Evolutionary conservation across 2,888 invertebrate genomes (phyloP).

Genomic region (Papilio gigon): DNA sequence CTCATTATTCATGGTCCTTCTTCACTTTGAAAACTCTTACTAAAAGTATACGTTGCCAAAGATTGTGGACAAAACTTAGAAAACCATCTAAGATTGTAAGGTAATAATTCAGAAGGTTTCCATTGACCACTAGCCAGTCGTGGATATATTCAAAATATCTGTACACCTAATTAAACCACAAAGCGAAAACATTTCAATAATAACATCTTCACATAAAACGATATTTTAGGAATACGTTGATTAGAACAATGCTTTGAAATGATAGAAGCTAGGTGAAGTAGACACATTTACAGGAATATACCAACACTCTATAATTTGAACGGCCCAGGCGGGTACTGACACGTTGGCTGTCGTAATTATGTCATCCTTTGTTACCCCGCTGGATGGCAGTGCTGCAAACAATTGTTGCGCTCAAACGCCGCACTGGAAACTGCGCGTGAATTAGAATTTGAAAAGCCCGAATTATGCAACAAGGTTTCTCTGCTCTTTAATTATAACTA

Average conservation of each 20-base stretch:
- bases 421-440: slow-evolving; percentile 33
- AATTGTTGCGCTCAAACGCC: slow-evolving; percentile 39
- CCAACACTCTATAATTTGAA: slow-evolving; percentile 29
- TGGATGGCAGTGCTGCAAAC: slow-evolving; percentile 39
- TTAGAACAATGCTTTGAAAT: background rate
- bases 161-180: background rate
- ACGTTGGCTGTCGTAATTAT: slow-evolving; percentile 39
- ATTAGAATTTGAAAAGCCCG: slow-evolving; percentile 40
- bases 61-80: too few species aligned
- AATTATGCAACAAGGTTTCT: slow-evolving; percentile 39
- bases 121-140: too few species aligned
- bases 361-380: slow-evolving; percentile 36
- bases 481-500: slow-evolving; percentile 37
- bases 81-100: too few species aligned
- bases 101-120: too few species aligned
- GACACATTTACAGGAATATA: slow-evolving; percentile 6
- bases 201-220: background rate
- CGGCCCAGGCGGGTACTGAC: slow-evolving; percentile 26
- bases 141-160: too few species aligned
- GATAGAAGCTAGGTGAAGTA: background rate
- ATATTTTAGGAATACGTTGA: background rate
- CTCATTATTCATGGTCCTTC: background rate
- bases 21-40: background rate
- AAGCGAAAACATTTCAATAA: background rate
- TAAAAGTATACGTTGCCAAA: too few species aligned